A percentile compares a stretch with the other conserved stretches of the same genome.
Conservation (phyloP, 64 coral and sea anemone genomes). For the Cladopsammia gracilis region DNA sequence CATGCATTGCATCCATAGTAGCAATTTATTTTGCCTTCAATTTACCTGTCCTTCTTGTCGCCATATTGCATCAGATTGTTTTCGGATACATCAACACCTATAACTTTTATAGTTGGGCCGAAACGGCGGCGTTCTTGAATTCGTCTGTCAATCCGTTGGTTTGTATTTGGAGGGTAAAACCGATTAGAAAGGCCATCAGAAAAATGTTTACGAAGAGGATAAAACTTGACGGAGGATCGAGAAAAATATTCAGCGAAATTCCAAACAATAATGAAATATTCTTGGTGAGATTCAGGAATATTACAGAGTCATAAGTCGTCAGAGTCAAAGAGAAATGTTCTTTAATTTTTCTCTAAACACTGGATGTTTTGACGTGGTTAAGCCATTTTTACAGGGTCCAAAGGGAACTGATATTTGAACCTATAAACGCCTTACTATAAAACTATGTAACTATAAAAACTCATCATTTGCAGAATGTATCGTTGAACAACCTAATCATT, state of each 20-base stretch:
- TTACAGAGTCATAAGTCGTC: not conserved
- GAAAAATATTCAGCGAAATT: not conserved
- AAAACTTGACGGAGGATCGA: not conserved
- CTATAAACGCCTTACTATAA: no score
- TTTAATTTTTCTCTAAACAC: no score
- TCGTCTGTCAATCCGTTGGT: conserved; percentile 86
- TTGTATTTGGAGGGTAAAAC: conserved; percentile 68
- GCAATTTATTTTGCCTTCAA: conserved; percentile 72
- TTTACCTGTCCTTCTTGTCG: conserved; percentile 71
- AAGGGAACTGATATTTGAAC: no score
- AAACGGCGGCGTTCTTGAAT: conserved; percentile 77
- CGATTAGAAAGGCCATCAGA: conserved; percentile 47
- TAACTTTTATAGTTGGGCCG: conserved; percentile 84
- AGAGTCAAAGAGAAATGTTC: no score
- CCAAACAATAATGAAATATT: not conserved
- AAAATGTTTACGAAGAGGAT: not conserved
- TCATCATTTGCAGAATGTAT: no score
- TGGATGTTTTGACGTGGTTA: no score
- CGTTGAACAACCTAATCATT: no score
- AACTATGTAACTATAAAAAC: no score
- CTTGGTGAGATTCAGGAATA: conserved; percentile 8
- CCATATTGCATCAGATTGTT: conserved; percentile 66
- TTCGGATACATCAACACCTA: conserved; percentile 48
- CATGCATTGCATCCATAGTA: conserved; percentile 79
- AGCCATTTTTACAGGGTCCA: no score